A percentile compares a stretch with the other conserved stretches of the same genome.
These are phyloP conservation scores for Mus spicilegus DNA, from an alignment of 2,113 vertebrate species.

Conservation along the genomic window DNA sequence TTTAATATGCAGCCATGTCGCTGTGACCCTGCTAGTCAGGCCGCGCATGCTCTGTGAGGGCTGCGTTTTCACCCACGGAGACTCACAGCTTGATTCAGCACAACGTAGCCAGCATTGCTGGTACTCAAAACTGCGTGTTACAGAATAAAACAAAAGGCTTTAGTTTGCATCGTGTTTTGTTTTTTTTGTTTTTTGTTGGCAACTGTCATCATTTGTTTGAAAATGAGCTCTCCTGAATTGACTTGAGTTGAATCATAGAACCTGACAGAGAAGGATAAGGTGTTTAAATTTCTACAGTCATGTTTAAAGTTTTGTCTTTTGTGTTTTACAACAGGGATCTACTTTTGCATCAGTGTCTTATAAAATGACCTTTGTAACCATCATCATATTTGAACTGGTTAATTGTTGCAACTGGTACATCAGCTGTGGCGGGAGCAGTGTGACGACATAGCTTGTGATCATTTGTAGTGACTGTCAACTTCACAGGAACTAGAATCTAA, in stretches of 20 bases:
- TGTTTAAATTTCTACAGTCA: conserved; percentile 43
- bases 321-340: conserved; percentile 30
- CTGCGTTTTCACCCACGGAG: neutral
- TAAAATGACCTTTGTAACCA: neutral
- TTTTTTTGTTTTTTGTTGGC: neutral
- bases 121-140: neutral
- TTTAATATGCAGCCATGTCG: neutral
- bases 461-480: neutral
- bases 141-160: conserved; percentile 54
- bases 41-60: neutral
- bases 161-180: conserved; percentile 13
- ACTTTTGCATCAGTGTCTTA: conserved; percentile 20
- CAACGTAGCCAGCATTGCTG: neutral
- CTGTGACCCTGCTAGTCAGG: neutral
- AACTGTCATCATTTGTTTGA: conserved; percentile 49
- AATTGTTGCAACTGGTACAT: neutral
- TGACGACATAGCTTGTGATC: neutral
- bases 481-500: neutral
- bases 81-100: conserved; percentile 23
- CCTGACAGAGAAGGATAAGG: neutral
- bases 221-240: conserved; percentile 49
- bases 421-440: neutral
- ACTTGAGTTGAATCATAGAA: conserved; percentile 30
- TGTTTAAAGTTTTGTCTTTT: conserved; percentile 26
- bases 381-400: neutral